Conservation (phyloP, 2,888 invertebrate genomes). For the Phrixothrix hirtus region DNA sequence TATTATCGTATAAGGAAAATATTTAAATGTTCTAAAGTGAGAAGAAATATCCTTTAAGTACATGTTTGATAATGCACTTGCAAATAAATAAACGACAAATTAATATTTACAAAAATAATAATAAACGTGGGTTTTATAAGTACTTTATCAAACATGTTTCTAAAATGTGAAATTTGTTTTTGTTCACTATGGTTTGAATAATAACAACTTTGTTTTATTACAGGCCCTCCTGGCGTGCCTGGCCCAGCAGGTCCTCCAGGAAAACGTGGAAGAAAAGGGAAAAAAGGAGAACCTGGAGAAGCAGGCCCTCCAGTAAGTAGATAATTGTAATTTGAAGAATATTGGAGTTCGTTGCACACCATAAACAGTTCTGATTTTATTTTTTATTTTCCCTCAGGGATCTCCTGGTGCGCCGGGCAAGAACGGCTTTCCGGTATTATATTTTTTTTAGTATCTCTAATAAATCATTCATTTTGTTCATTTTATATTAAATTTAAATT, state of each 20-base stretch:
- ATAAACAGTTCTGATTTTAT: constrained; percentile 43
- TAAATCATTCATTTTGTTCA: constrained; percentile 30
- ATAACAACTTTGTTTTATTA: constrained; percentile 22
- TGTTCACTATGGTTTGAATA: constrained; percentile 21
- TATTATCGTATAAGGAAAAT: too few species aligned
- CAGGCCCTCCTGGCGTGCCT: constrained; percentile 63
- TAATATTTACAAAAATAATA: too few species aligned
- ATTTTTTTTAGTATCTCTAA: constrained; percentile 57
- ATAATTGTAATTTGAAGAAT: constrained; percentile 21
- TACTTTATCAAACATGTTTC: too few species aligned
- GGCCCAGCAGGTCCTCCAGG: constrained; percentile 85
- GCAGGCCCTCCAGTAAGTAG: constrained; percentile 76
- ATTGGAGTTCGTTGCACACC: constrained; percentile 42
- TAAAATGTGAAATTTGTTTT: too few species aligned
- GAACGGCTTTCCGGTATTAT: constrained; percentile 88
- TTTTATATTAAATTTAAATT: constrained; percentile 20
- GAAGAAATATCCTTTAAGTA: too few species aligned
- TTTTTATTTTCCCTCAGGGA: constrained; percentile 65
- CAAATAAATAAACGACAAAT: too few species aligned
- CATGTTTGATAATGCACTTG: too few species aligned
- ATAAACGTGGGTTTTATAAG: too few species aligned
- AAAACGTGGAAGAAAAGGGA: constrained; percentile 86
- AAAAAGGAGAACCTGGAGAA: constrained; percentile 85
- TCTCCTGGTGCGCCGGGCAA: constrained; percentile 80
- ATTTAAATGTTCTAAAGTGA: too few species aligned